Base-by-base conservation (phyloP, 92 coral and sea anemone genomes). In the Parazoanthus swiftii region DNA sequence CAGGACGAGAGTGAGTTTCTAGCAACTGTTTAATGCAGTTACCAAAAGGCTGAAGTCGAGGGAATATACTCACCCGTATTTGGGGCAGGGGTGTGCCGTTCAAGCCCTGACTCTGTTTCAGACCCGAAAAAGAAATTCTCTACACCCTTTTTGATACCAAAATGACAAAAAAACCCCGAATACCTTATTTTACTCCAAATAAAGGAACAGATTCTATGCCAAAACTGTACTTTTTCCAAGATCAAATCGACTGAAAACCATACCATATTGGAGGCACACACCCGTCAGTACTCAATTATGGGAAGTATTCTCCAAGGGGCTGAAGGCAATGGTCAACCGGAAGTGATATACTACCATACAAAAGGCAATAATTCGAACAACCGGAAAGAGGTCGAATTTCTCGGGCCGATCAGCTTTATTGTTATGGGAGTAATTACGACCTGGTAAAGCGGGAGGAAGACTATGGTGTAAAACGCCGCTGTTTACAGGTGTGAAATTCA, bases 11-110 rank as follows among this genome's bases (percentile, higher is more conserved):
- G 20, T 16, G 86, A 66, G 36, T 43, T n/a, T 21, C 46, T 82
- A 42, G 66, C 86, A 66, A 29, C 25, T 11, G 86, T 82, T 35
- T 82, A 82, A 74, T 79, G 37, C 3, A 6, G 35, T 59, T 42
- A 38, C 23, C 83, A 4, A 33, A 37, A 15, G 13, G 15, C 33
- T 36, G 68, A 13, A 9, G 23, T 37, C 23, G 21, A 36, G 18
- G 59, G 59, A 20, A 20, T 11, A 54, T 11, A 54, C 20, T 54
- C 9, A 54, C 16, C 59, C 59, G 59, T 54, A 54, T 54, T 54
- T 10, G 13, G 16, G 59, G 18, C 1, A 54, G 59, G 16, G 3
- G 59, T 54, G 59, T 14, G 59, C 59, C 59, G 20, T 11, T 10
- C 51, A 10, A 48, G 11, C 51, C 51, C 4, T 1, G 59, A 54